phyloP scores from a whole-genome alignment of 30 jellyfish, hydroid and myxozoan species.

The Turritopsis dohrnii region DNA sequence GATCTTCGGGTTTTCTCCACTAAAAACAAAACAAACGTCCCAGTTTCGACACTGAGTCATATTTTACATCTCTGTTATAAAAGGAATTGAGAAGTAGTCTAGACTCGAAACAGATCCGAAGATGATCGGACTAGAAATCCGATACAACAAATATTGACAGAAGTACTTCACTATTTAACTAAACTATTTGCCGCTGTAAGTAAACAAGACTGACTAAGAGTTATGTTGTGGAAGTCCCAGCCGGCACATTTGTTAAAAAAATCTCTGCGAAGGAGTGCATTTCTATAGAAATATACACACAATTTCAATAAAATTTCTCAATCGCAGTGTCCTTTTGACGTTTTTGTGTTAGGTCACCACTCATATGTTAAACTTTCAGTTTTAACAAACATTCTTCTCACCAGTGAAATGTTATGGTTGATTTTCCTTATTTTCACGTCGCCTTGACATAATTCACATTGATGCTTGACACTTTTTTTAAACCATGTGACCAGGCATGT shows the following conservation, averaged over 20 bases:
- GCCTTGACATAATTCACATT: conserved; percentile 83
- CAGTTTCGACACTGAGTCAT: background rate
- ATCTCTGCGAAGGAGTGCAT: background rate
- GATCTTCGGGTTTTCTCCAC: conserved; percentile 94
- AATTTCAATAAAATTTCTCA: too few species aligned
- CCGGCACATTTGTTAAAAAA: too few species aligned
- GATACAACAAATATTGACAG: background rate
- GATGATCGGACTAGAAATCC: background rate
- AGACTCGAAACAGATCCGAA: background rate
- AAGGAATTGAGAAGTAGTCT: background rate
- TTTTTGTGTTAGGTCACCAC: too few species aligned
- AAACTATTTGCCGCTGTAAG: background rate
- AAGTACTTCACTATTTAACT: background rate
- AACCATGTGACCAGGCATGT: conserved; percentile 92
- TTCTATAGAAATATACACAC: too few species aligned
- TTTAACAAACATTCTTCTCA: conserved; percentile 5
- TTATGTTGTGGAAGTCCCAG: too few species aligned
- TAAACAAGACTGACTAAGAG: background rate
- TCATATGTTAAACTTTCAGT: too few species aligned
- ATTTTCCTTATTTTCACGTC: conserved; percentile 72
- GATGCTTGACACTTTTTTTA: conserved; percentile 85
- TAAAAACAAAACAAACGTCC: conserved; percentile 18
- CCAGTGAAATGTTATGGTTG: conserved; percentile 59
- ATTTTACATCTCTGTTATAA: background rate
- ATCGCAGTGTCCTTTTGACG: too few species aligned